Evolutionary conservation across 2,113 vertebrate genomes (phyloP).

Genomic region (Oreochromis aureus): DNA sequence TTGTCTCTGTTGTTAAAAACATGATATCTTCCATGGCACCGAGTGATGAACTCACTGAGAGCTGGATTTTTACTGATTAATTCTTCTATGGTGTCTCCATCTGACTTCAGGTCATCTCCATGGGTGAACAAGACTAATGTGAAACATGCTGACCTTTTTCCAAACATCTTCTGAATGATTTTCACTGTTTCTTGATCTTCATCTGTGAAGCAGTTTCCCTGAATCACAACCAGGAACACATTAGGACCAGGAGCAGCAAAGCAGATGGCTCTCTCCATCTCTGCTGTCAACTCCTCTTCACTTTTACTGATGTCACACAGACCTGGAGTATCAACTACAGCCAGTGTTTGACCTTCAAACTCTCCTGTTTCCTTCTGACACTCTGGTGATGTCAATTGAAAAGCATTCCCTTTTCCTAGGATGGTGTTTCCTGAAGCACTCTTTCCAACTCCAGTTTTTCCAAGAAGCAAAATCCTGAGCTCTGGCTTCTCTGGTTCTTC

Average conservation of each 20-base stretch:
- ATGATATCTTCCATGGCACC: no score
- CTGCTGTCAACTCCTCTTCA: fast-evolving
- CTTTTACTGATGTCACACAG: fast-evolving
- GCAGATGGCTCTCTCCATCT: fast-evolving
- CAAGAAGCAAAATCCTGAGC: fast-evolving
- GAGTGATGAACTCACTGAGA: no score
- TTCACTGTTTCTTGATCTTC: neutral
- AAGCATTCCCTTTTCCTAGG: fast-evolving
- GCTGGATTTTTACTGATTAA: no score
- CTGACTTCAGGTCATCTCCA: no score
- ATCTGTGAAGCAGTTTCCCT: fast-evolving
- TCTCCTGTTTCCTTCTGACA: fast-evolving
- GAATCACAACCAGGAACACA: neutral
- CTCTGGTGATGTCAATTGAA: fast-evolving
- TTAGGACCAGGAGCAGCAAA: neutral
- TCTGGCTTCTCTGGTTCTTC: neutral
- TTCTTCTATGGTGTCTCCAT: no score
- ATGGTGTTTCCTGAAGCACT: neutral
- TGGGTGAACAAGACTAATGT: no score
- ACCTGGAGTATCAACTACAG: no score
- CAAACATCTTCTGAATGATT: fast-evolving
- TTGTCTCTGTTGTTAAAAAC: no score
- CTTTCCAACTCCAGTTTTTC: neutral
- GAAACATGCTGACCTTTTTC: no score
- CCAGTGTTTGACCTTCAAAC: fast-evolving